Percentiles rank a stretch among this genome's conserved stretches.
Evolutionary conservation across 2,797 vertebrate species (phyloP).

Genomic region (Gymnothorax javanicus): DNA sequence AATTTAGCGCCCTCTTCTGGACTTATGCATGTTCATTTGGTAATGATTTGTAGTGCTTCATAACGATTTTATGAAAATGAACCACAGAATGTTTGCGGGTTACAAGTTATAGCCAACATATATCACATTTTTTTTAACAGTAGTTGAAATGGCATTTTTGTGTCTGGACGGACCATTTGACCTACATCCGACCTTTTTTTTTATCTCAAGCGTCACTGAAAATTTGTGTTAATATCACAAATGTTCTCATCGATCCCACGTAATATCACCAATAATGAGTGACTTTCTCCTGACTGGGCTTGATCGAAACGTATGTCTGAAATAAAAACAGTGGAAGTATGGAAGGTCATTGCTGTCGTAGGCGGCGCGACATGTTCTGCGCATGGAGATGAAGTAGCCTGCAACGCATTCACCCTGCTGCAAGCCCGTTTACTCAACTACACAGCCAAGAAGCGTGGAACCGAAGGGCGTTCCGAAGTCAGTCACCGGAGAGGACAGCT

Average conservation of each 20-base stretch:
- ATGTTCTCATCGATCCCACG: not conserved
- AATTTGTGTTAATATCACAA: not conserved
- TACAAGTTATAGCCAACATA: not conserved
- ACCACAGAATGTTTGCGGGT: not conserved
- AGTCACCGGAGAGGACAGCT: not conserved
- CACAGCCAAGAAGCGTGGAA: not conserved
- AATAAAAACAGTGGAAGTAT: not conserved
- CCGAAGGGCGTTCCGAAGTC: conserved; percentile 1
- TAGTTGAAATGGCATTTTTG: not conserved
- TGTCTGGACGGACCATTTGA: not conserved
- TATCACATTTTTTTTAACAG: not conserved
- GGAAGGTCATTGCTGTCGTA: conserved; percentile 6
- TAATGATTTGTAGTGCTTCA: not conserved
- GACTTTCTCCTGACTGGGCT: not conserved
- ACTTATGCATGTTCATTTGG: not conserved
- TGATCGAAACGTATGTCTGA: not conserved
- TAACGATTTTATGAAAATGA: not conserved
- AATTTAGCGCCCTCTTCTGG: conserved; percentile 41
- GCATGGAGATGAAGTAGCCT: not conserved
- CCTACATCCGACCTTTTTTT: not conserved
- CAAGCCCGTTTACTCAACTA: not conserved
- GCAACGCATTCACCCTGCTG: not conserved
- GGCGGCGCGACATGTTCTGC: conserved; percentile 16
- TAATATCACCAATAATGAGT: not conserved
- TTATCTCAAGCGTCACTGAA: not conserved